A percentile compares a stretch with the other conserved stretches of the same genome.
phyloP scores from a whole-genome alignment of 35 echinoderm and acorn worm genomes.

The Strongylocentrotus purpuratus region DNA sequence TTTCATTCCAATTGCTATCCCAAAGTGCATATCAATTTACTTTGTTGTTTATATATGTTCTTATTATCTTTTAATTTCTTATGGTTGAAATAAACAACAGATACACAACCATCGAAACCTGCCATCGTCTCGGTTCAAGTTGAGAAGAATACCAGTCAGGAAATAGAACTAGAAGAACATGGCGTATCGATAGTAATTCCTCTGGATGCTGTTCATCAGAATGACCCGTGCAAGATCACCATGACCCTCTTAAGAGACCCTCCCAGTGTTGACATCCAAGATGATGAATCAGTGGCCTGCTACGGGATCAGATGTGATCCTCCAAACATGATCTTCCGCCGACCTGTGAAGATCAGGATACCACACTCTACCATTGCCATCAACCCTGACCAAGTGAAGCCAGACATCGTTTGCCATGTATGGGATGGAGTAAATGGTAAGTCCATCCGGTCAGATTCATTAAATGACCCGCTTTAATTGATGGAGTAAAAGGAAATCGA shows the following conservation, averaged over 20 bases:
- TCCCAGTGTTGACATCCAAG: too few species aligned
- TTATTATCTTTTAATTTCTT: not conserved
- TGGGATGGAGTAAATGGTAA: not conserved
- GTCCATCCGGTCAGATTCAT: not conserved
- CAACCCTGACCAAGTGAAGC: not conserved
- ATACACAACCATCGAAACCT: not conserved
- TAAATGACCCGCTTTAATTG: not conserved
- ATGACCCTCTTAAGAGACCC: too few species aligned
- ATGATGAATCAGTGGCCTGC: too few species aligned
- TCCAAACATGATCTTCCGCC: not conserved
- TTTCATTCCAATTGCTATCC: not conserved
- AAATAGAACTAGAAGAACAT: not conserved
- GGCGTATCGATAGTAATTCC: not conserved
- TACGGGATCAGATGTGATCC: not conserved
- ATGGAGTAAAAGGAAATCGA: too few species aligned
- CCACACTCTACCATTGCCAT: not conserved
- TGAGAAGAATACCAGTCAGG: not conserved
- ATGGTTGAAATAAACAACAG: not conserved
- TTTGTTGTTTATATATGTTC: not conserved
- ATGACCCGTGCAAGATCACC: too few species aligned
- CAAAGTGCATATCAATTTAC: not conserved
- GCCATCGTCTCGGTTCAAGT: not conserved
- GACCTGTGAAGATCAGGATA: not conserved
- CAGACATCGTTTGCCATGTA: not conserved
- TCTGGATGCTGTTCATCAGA: not conserved